A percentile compares a stretch with the other conserved stretches of the same genome.
These are phyloP conservation scores for Chloromyia formosa DNA, from an alignment of 2,888 invertebrate genomes.

Conservation along the genomic window DNA sequence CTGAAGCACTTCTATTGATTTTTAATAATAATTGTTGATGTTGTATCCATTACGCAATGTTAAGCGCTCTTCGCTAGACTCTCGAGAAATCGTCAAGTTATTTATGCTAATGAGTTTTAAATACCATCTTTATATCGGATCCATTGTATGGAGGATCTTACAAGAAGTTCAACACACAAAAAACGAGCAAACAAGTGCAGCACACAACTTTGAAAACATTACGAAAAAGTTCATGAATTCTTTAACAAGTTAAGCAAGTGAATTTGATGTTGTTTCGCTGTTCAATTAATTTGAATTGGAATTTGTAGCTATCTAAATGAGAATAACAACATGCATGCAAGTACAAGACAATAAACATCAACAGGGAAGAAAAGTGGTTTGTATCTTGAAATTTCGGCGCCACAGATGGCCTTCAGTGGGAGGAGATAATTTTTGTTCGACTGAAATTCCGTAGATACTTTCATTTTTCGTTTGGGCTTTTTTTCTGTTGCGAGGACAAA, in stretches of 20 bases:
- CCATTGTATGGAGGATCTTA: not conserved
- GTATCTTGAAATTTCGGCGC: no score
- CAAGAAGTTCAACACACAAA: not conserved
- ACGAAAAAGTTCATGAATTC: not conserved
- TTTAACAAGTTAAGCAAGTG: not conserved
- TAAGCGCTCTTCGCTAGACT: not conserved
- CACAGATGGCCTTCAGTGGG: no score
- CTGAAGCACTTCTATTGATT: no score
- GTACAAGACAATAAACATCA: no score
- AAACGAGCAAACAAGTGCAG: no score
- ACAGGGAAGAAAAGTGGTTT: no score
- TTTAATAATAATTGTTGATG: no score
- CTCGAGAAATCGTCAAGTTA: slow-evolving; percentile 5
- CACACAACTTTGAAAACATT: no score
- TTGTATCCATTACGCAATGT: not conserved
- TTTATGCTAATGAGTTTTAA: slow-evolving; percentile 21
- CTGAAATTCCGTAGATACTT: no score
- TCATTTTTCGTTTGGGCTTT: no score
- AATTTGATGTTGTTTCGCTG: not conserved
- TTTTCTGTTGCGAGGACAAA: no score
- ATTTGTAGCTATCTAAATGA: not conserved
- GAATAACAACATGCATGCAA: not conserved
- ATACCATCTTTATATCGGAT: slow-evolving; percentile 1
- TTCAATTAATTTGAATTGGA: not conserved
- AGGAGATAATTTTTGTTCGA: no score